phyloP scores from a whole-genome alignment of 53 echinoderm and acorn worm genomes.

The Astropecten irregularis region DNA sequence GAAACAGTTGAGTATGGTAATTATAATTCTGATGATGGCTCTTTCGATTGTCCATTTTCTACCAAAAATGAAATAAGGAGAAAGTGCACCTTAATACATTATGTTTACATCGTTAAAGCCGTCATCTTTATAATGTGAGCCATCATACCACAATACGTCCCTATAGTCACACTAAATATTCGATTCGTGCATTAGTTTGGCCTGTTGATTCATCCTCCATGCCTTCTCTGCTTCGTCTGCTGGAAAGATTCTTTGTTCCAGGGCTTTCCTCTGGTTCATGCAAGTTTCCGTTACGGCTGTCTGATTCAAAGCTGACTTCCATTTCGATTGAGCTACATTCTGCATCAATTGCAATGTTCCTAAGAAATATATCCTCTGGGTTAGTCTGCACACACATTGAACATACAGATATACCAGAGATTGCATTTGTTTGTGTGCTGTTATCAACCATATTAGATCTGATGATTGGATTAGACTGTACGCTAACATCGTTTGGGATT shows the following conservation, averaged over 20 bases:
- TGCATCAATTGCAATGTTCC: constrained; percentile 1
- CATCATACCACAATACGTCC: too few species aligned
- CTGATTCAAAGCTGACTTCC: constrained; percentile 41
- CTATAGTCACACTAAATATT: constrained; percentile 50
- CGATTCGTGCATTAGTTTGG: constrained; percentile 4
- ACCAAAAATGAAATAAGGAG: too few species aligned
- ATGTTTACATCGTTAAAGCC: too few species aligned
- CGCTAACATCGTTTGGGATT: neutral
- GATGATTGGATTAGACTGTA: neutral
- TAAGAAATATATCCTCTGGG: constrained; percentile 31
- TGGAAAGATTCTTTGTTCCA: neutral
- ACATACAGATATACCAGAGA: neutral
- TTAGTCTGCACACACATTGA: constrained; percentile 29
- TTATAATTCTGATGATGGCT: too few species aligned
- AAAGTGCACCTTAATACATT: too few species aligned
- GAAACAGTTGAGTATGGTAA: too few species aligned
- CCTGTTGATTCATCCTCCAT: neutral
- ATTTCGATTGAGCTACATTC: constrained; percentile 38
- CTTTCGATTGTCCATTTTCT: too few species aligned
- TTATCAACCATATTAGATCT: constrained; percentile 30
- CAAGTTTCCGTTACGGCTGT: too few species aligned
- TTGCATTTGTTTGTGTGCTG: constrained; percentile 35
- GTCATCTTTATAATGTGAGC: too few species aligned
- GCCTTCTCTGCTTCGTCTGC: neutral
- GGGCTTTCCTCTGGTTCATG: neutral